Conservation (phyloP, 2,888 invertebrate species). For the Synergus umbraculus region DNA sequence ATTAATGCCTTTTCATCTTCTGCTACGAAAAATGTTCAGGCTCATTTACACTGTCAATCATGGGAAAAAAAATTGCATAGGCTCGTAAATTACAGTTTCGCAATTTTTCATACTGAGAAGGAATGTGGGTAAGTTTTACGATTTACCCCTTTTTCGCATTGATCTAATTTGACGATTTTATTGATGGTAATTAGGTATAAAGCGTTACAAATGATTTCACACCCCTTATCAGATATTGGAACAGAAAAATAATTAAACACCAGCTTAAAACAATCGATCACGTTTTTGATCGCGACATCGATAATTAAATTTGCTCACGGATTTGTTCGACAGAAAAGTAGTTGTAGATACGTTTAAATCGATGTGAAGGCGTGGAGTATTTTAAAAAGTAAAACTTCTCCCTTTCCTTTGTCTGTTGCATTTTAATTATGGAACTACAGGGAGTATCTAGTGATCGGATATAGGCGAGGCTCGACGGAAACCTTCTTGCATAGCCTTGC, state of each 20-base stretch:
- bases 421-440: constrained; percentile 26
- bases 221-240: neutral
- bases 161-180: no score
- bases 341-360: neutral
- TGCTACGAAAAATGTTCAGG: neutral
- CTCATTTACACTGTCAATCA: constrained; percentile 16
- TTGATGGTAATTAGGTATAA: no score
- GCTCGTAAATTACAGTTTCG: neutral
- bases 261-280: constrained; percentile 30
- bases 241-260: neutral
- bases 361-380: neutral
- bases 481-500: constrained; percentile 24
- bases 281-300: constrained; percentile 15
- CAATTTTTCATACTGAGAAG: neutral
- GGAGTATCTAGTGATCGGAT: constrained; percentile 29
- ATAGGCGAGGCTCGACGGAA: constrained; percentile 32
- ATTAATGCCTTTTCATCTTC: neutral
- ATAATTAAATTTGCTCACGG: constrained; percentile 5
- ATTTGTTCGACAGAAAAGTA: neutral
- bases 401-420: constrained; percentile 28
- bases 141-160: no score
- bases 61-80: neutral
- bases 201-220: neutral
- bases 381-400: neutral
- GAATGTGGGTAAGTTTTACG: neutral